A percentile compares a stretch with the other conserved stretches of the same genome.
These are phyloP conservation scores for Ophion slaviceki DNA, from an alignment of 2,888 invertebrate genomes.

Conservation along the genomic window DNA sequence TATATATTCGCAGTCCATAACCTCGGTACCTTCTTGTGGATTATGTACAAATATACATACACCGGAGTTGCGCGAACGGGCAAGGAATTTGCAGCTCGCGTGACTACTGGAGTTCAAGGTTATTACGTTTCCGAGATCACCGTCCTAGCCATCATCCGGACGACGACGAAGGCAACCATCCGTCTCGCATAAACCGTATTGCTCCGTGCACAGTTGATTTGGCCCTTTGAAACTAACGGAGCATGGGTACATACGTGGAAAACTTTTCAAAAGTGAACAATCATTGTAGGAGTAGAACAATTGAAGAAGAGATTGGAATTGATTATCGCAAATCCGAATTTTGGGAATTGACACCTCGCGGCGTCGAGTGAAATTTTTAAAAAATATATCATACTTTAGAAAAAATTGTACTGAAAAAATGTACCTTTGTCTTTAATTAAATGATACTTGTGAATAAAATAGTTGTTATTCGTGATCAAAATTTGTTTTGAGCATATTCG, in stretches of 20 bases:
- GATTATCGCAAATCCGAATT: not conserved
- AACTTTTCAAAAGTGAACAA: not conserved
- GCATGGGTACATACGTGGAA: not conserved
- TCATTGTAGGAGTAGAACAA: not conserved
- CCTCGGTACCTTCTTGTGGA: constrained; percentile 9
- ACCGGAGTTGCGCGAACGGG: constrained; percentile 22
- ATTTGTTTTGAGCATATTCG: too few species aligned
- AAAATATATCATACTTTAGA: too few species aligned
- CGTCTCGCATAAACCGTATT: not conserved
- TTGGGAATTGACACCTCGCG: not conserved
- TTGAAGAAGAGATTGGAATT: not conserved
- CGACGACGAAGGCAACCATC: constrained; percentile 7
- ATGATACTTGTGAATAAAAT: too few species aligned
- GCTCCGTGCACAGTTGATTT: not conserved
- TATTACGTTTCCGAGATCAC: constrained; percentile 52
- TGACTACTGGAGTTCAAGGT: constrained; percentile 60
- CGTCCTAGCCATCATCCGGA: constrained; percentile 2
- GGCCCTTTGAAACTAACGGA: not conserved
- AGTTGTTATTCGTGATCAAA: too few species aligned
- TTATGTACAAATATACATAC: not conserved
- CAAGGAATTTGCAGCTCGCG: constrained; percentile 60
- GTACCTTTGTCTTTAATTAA: too few species aligned
- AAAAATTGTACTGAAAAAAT: too few species aligned
- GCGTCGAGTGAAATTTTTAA: too few species aligned
- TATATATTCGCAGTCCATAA: too few species aligned